A percentile compares a stretch with the other conserved stretches of the same genome.
Conservation (phyloP, 2,888 invertebrate species). For the Perizoma flavofasciatum region DNA sequence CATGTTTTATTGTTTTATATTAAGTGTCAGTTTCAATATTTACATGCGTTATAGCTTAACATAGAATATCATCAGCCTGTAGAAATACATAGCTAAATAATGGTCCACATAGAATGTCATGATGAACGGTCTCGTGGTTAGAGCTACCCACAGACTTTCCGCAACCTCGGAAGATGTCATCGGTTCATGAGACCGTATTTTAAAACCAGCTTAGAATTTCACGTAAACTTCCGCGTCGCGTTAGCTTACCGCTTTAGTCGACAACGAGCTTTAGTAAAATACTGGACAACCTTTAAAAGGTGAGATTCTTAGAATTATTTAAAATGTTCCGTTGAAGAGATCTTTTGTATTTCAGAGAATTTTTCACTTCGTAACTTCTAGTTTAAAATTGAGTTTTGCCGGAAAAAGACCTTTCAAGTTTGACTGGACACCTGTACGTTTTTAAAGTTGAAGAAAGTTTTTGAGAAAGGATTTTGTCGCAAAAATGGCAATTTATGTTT, state of each 20-base stretch:
- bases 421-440: slow-evolving; percentile 34
- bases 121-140: too few species aligned
- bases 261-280: slow-evolving; percentile 18
- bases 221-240: too few species aligned
- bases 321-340: slow-evolving; percentile 40
- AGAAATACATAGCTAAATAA: too few species aligned
- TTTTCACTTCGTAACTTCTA: slow-evolving; percentile 56
- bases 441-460: background rate
- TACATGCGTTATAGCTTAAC: too few species aligned
- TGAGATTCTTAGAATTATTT: slow-evolving; percentile 35
- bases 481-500: background rate
- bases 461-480: slow-evolving; percentile 1
- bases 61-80: too few species aligned
- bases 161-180: too few species aligned
- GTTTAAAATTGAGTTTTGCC: slow-evolving; percentile 59
- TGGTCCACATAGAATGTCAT: too few species aligned
- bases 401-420: slow-evolving; percentile 33
- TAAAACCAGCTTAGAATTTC: too few species aligned
- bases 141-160: too few species aligned
- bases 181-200: too few species aligned
- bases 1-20: too few species aligned
- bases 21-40: too few species aligned
- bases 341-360: slow-evolving; percentile 65
- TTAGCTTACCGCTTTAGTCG: slow-evolving; percentile 11
- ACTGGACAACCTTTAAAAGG: slow-evolving; percentile 35